phyloP scores from a whole-genome alignment of 2,888 invertebrate genomes.

The Melangyna quadrimaculata region DNA sequence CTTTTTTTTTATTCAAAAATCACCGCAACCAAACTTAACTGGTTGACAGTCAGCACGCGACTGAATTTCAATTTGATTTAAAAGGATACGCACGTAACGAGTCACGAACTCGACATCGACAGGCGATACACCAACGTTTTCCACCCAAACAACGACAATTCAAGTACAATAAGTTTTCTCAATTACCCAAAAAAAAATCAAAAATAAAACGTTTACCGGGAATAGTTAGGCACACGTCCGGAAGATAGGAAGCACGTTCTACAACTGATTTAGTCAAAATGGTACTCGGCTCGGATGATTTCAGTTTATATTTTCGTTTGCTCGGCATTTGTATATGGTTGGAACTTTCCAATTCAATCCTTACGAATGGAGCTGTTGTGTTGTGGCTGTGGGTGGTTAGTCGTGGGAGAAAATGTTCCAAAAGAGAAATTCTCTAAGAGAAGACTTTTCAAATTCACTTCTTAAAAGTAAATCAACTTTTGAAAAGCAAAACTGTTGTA shows the following conservation, averaged over 20 bases:
- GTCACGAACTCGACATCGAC: neutral
- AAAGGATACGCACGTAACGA: slow-evolving; percentile 26
- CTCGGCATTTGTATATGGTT: neutral
- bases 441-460: slow-evolving; percentile 17
- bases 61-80: slow-evolving; percentile 26
- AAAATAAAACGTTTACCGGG: neutral
- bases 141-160: neutral
- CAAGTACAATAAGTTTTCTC: neutral
- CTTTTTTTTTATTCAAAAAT: neutral
- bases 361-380: neutral
- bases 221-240: slow-evolving; percentile 18
- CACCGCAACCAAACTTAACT: slow-evolving; percentile 26
- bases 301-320: neutral
- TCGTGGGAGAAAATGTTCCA: neutral
- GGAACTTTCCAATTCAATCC: slow-evolving; percentile 30
- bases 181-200: neutral
- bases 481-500: neutral
- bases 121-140: neutral
- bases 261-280: slow-evolving; percentile 46
- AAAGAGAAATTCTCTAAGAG: slow-evolving; percentile 40
- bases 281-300: slow-evolving; percentile 8
- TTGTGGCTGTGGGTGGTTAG: neutral
- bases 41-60: slow-evolving; percentile 55
- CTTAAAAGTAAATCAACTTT: neutral
- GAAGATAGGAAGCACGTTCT: slow-evolving; percentile 35